Conservation (phyloP, 64 coral and sea anemone genomes). For the Montipora sp. region DNA sequence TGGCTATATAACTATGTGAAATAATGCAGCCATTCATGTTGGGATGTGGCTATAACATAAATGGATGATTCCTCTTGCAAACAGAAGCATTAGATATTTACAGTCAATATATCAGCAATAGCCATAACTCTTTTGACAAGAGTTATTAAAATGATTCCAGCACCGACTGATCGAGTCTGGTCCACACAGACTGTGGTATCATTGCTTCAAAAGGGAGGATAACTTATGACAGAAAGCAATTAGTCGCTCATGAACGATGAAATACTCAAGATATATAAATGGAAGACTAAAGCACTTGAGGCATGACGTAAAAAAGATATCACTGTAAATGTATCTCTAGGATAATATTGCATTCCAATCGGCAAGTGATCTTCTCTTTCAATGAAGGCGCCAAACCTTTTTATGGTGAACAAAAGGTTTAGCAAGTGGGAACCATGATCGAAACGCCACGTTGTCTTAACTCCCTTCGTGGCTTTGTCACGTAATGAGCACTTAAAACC, state of each 20-base stretch:
- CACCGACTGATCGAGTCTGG: background rate
- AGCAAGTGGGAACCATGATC: background rate
- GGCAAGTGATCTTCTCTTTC: background rate
- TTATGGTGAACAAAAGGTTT: background rate
- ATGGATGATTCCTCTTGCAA: no score
- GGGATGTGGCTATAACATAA: background rate
- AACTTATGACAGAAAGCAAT: background rate
- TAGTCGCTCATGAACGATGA: background rate
- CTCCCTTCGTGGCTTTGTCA: conserved; percentile 12
- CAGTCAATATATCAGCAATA: no score
- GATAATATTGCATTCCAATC: conserved; percentile 3
- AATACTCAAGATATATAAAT: background rate
- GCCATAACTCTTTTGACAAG: background rate
- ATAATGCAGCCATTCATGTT: background rate
- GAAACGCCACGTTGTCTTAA: conserved; percentile 29
- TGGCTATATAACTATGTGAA: background rate
- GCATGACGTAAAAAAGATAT: background rate
- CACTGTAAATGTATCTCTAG: background rate
- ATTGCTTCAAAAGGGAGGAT: background rate
- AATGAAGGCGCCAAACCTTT: background rate
- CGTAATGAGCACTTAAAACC: background rate
- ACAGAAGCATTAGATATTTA: no score
- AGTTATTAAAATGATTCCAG: background rate
- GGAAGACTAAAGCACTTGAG: background rate
- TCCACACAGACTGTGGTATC: background rate